Percentiles rank a stretch among this genome's conserved stretches.
phyloP scores from a whole-genome alignment of 2,888 invertebrate genomes.

The Zelleria hepariella region DNA sequence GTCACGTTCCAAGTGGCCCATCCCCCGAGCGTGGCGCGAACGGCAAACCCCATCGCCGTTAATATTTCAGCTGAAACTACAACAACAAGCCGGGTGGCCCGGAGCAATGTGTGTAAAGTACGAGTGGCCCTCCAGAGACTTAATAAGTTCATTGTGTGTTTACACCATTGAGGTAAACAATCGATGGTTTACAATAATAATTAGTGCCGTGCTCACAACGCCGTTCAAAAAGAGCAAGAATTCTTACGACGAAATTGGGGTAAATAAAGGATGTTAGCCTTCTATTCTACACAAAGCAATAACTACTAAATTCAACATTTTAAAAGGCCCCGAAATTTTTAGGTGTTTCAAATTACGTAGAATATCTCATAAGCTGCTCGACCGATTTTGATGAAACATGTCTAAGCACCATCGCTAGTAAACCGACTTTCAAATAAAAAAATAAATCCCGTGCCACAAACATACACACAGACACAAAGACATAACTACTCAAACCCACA shows the following conservation, averaged over 20 bases:
- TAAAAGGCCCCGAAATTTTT: too few species aligned
- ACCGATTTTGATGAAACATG: too few species aligned
- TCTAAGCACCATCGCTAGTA: too few species aligned
- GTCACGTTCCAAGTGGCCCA: neutral
- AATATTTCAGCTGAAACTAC: constrained; percentile 1
- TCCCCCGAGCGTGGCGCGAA: neutral
- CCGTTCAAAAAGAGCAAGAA: neutral
- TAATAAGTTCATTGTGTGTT: neutral
- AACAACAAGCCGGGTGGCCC: neutral
- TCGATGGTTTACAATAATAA: too few species aligned
- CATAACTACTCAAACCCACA: too few species aligned
- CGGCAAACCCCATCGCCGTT: neutral
- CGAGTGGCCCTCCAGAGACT: neutral
- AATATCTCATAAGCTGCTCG: too few species aligned
- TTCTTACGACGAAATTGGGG: neutral
- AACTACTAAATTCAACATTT: neutral
- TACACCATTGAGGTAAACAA: too few species aligned
- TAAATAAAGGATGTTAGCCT: neutral
- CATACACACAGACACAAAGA: too few species aligned
- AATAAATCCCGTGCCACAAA: too few species aligned
- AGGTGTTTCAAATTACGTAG: too few species aligned
- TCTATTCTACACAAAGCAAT: neutral
- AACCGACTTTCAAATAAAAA: too few species aligned
- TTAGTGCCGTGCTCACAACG: neutral
- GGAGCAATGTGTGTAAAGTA: neutral